Conservation (phyloP, 2,113 vertebrate genomes). For the Rhabdornis inornatus region DNA sequence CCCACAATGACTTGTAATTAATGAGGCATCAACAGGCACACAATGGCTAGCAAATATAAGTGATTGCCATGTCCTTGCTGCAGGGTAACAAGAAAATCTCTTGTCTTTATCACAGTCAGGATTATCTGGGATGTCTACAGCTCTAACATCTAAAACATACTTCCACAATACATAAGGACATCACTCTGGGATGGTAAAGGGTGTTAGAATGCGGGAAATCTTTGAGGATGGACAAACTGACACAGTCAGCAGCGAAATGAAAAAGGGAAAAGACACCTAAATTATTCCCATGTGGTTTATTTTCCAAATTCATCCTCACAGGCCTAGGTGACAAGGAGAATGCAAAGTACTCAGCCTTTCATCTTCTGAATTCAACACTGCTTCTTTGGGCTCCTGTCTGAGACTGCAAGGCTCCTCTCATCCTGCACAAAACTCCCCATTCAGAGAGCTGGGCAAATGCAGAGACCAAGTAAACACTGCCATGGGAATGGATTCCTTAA, state of each 20-base stretch:
- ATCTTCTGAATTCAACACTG: not conserved
- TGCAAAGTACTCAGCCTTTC: not conserved
- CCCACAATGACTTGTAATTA: not conserved
- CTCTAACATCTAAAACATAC: not conserved
- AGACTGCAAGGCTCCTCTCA: not conserved
- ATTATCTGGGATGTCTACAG: not conserved
- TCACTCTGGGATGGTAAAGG: not conserved
- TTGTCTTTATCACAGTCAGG: not conserved
- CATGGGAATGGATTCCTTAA: not conserved
- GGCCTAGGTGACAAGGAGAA: not conserved
- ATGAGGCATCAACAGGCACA: not conserved
- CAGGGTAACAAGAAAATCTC: not conserved
- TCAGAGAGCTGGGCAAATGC: not conserved
- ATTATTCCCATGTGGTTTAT: not conserved
- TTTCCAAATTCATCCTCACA: not conserved
- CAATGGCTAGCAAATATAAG: not conserved
- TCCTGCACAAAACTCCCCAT: not conserved
- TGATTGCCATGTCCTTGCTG: not conserved
- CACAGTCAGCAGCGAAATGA: not conserved
- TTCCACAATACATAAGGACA: not conserved
- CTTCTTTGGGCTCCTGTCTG: not conserved
- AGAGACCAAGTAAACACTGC: conserved; percentile 11
- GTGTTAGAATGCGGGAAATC: not conserved
- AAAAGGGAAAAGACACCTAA: not conserved
- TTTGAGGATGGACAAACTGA: not conserved